Conservation (phyloP, 64 coral and sea anemone genomes). For the Stichodactyla mertensii region DNA sequence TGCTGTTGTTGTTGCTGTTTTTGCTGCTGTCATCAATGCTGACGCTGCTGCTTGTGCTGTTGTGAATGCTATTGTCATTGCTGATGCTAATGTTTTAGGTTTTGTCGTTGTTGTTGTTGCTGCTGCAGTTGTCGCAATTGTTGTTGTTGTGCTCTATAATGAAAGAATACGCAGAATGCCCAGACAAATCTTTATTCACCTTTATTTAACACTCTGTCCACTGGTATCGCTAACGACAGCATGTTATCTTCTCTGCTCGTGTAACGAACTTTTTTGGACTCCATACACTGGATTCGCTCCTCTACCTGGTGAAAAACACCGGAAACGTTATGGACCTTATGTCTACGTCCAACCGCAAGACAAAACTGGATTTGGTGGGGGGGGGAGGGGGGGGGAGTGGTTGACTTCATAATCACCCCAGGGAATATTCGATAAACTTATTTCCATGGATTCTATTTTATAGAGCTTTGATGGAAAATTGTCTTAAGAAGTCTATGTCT, state of each 20-base stretch:
- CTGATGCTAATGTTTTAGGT: not conserved
- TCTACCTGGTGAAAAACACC: slow-evolving; percentile 55
- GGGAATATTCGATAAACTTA: no score
- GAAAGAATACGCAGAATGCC: no score
- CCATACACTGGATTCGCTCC: slow-evolving; percentile 83
- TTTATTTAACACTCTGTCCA: slow-evolving; percentile 93
- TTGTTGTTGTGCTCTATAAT: not conserved
- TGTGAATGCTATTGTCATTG: not conserved
- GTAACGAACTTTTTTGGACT: slow-evolving; percentile 86
- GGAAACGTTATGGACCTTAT: not conserved
- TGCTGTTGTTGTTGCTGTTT: not conserved
- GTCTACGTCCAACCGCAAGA: not conserved
- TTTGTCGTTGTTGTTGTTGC: not conserved
- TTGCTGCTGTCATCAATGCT: not conserved
- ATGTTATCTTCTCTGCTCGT: slow-evolving; percentile 71
- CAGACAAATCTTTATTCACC: slow-evolving; percentile 16
- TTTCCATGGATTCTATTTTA: no score
- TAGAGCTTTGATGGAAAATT: no score
- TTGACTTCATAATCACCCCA: no score
- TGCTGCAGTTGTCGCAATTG: not conserved
- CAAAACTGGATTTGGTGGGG: no score
- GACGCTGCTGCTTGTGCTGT: not conserved
- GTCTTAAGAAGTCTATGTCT: no score
- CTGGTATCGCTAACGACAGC: slow-evolving; percentile 67
- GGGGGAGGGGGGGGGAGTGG: not conserved